Base-by-base conservation (phyloP, 1,140 invertebrate genomes). In the Pomacea maculata region DNA sequence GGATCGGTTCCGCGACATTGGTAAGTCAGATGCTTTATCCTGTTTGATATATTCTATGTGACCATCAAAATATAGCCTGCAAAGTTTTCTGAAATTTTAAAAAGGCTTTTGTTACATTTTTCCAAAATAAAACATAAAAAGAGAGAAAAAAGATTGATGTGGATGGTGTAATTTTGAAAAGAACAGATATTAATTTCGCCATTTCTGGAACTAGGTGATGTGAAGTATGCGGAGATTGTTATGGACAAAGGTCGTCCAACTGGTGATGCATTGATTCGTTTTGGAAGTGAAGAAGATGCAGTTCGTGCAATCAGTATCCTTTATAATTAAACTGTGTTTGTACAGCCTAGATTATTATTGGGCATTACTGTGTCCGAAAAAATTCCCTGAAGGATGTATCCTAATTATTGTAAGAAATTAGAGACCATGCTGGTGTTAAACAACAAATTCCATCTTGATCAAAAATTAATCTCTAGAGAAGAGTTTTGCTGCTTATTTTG, bases 1-100 rank as follows among this genome's bases (percentile, higher is more conserved):
- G 87, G 97, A 99, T 90, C 95, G 99, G 17, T 99, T 99, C 89
- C 95, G 96, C 89, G 93, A 99, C 88, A 97, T 97, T 81, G 98
- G 98, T 79, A 95, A 88, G 85, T 86, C 19, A 54, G 34, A 29
- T 25, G 12, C n/a, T 21, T 21, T 70, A 21, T 21, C 9, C 1
- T 52, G 54, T 45, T 2, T 45, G 34, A 45, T 45, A 4, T 45
- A 45, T 45, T 45, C 1, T 2, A 0, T 45, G 34, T 45, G 34
- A 45, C 34, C 7, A 11, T 29, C 21, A 55, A 52, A 75, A 55
- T 72, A 17, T 61, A 61, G 57, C 57, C 15, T 74, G 7, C 10
- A 57, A 25, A 72, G 15, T 29, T 45, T 72, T 12, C 21, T 12
- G 34, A 70, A 25, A 21, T 14, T 12, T 25, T 70, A 25, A 21